Evolutionary conservation across 2,888 invertebrate genomes (phyloP).

Genomic region (Hetaerina titia): DNA sequence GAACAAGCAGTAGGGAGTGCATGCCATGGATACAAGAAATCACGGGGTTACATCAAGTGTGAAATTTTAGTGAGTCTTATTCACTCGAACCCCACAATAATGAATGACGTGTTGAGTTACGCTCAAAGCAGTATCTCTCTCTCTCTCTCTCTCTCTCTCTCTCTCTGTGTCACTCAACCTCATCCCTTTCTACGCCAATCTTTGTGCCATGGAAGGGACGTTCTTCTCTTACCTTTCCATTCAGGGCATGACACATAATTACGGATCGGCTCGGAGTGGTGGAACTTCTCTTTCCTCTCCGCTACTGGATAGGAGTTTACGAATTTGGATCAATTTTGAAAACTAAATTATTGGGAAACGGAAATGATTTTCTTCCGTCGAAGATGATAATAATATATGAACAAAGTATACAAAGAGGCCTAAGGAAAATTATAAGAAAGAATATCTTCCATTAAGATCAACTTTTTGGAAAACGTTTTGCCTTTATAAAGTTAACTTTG

Average conservation of each 20-base stretch:
- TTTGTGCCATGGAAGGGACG: not conserved
- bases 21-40: conserved; percentile 46
- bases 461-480: no score
- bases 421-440: not conserved
- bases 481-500: no score
- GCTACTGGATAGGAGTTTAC: not conserved
- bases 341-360: not conserved
- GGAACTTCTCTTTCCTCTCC: not conserved
- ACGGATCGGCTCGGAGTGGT: not conserved
- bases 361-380: not conserved
- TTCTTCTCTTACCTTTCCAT: not conserved
- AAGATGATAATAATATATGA: not conserved
- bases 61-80: conserved; percentile 59
- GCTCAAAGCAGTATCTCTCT: conserved; percentile 13
- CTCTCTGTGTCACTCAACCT: not conserved
- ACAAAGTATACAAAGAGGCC: not conserved
- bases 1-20: conserved; percentile 2
- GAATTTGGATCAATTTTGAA: not conserved
- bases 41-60: conserved; percentile 55
- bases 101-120: conserved; percentile 64
- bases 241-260: conserved; percentile 43
- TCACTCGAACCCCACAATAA: conserved; percentile 53
- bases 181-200: not conserved
- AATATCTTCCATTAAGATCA: not conserved
- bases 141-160: not conserved